Base-by-base conservation (phyloP, 2,888 invertebrate species). In the Opisthograptis luteolata region DNA sequence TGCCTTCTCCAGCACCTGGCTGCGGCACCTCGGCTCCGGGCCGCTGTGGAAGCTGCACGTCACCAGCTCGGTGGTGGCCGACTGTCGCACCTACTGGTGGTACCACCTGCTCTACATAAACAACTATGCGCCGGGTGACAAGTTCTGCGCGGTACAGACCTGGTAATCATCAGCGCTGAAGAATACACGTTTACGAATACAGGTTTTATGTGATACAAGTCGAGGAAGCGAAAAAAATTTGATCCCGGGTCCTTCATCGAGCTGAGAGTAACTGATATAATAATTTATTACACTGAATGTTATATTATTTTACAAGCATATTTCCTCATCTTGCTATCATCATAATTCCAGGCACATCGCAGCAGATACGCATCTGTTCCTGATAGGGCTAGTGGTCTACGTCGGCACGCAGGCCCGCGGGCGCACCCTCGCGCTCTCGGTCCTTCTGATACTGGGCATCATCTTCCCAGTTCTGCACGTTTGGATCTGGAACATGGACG, bases 21-120 rank as follows among this genome's bases (percentile, higher is more conserved):
- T 87, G 6, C 70, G 76, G 1, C 73, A 79, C 19, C 46, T 81
- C 3, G 80, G 81, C 13, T 60, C 55, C 2, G 66, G 66, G 1
- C 66, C 66, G 7, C 59, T 66, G 9, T 66, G 64, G 66, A 53
- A 54, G 14, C 15, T 58, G 22, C 55, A 53, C 37, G 61, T 66
- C 1, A 34, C 50, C 6, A 47, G 51, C 41, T 30, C 35, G 13
- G 58, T 84, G 46, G 68, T 79, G 17, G 41, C 7, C 0, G 66
- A 63, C 47, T 78, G 78, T 41, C 59, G 70, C 3, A 42, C 48
- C 8, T 71, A 72, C 59, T 76, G 72, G 73, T 76, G 78, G 78
- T 53, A 67, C 3, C 76, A 78, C 48, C 45, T 76, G 2, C 64
- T 76, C 6, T 75, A 68, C 49, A 43, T 76, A 51, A 73, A 76